Percentiles rank a stretch among this genome's conserved stretches.
phyloP scores from a whole-genome alignment of 2,888 invertebrate genomes.

The Physocephala rufipes region DNA sequence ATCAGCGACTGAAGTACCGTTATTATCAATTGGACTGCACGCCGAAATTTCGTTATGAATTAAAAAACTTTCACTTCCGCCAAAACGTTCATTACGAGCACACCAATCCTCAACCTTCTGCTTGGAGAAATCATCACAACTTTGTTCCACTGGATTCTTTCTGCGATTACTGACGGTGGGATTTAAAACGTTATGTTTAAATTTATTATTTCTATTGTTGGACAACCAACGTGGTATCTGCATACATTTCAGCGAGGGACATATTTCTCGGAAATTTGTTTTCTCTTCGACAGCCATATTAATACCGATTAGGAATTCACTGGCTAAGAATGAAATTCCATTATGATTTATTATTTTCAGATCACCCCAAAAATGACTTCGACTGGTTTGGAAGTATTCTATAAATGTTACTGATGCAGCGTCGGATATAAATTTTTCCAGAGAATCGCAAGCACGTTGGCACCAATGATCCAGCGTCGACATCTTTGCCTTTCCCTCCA shows the following conservation, averaged over 20 bases:
- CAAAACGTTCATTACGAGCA: slow-evolving; percentile 46
- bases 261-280: slow-evolving; percentile 39
- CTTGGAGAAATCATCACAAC: slow-evolving; percentile 45
- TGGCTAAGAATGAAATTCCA: slow-evolving; percentile 45
- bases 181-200: slow-evolving; percentile 43
- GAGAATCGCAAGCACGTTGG: slow-evolving; percentile 46
- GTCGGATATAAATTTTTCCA: slow-evolving; percentile 49
- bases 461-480: slow-evolving; percentile 46
- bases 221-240: slow-evolving; percentile 48
- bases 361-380: slow-evolving; percentile 49
- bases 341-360: slow-evolving; percentile 48
- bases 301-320: slow-evolving; percentile 45
- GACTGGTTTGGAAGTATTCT: slow-evolving; percentile 39
- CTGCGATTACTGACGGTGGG: slow-evolving; percentile 8
- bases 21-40: slow-evolving; percentile 5
- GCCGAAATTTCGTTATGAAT: not conserved
- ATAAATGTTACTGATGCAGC: slow-evolving; percentile 48
- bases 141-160: slow-evolving; percentile 36
- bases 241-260: slow-evolving; percentile 39
- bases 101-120: slow-evolving; percentile 54
- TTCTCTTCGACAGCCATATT: slow-evolving; percentile 32
- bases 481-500: slow-evolving; percentile 45
- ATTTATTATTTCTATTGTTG: slow-evolving; percentile 47
- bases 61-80: slow-evolving; percentile 27
- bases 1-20: slow-evolving; percentile 31